phyloP scores from a whole-genome alignment of 2,888 invertebrate genomes.

The Galerucella pusilla region DNA sequence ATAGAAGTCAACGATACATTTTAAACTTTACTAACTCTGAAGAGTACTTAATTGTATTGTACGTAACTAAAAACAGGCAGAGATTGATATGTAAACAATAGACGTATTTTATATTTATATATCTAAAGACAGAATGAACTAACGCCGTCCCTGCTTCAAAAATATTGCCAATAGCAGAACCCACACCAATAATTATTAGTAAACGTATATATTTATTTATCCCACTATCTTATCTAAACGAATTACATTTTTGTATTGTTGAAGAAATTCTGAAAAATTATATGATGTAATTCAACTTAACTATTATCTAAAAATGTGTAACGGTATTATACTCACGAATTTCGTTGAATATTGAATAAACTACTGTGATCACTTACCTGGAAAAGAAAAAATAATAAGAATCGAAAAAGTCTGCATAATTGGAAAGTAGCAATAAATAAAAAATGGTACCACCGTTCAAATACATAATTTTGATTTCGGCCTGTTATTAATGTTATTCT shows the following conservation, averaged over 20 bases:
- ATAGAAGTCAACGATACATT: too few species aligned
- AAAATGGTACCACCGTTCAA: background rate
- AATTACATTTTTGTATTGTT: background rate
- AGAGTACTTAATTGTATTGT: too few species aligned
- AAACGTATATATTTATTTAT: conserved; percentile 12
- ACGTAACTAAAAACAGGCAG: too few species aligned
- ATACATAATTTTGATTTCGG: background rate
- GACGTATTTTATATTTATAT: too few species aligned
- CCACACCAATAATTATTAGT: conserved; percentile 15
- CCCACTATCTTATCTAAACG: background rate
- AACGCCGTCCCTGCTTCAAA: background rate
- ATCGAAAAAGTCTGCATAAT: background rate
- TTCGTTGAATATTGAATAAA: background rate
- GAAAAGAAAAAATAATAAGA: background rate
- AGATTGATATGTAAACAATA: too few species aligned
- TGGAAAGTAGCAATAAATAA: background rate
- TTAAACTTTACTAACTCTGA: too few species aligned
- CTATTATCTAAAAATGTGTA: background rate
- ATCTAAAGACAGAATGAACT: background rate
- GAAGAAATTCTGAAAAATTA: background rate
- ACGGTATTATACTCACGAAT: conserved; percentile 13
- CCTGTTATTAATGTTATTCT: background rate
- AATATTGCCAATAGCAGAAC: background rate
- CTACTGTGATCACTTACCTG: conserved; percentile 4
- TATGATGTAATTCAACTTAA: background rate